Evolutionary conservation across 2,113 vertebrate genomes (phyloP).

Genomic region (Cygnus buccinator): DNA sequence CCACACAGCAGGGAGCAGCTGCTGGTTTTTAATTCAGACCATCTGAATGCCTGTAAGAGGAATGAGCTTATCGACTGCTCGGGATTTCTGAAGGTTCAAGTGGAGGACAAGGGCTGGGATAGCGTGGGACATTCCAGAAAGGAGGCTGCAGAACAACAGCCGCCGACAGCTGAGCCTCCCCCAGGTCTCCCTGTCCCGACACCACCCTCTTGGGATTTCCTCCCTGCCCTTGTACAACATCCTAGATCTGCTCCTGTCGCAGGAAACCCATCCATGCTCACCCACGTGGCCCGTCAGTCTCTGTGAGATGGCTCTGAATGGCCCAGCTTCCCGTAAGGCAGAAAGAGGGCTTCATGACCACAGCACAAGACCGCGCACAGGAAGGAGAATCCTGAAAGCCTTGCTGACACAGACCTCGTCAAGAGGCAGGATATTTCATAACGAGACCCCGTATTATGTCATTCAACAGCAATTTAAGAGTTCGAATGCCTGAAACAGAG

Average conservation of each 20-base stretch:
- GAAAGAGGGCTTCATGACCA: not conserved
- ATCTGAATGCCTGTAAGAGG: not conserved
- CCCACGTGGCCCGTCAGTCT: accelerated
- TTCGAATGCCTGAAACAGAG: not conserved
- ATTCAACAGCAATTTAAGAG: not conserved
- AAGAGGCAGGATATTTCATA: not conserved
- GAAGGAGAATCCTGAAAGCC: not conserved
- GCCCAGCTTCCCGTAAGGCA: not conserved
- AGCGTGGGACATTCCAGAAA: not conserved
- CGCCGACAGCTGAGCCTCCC: not conserved
- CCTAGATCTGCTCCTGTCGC: not conserved
- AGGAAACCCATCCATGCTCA: not conserved
- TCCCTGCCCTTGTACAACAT: not conserved
- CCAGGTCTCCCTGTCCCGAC: not conserved
- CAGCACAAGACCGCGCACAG: not conserved
- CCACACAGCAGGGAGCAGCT: not conserved
- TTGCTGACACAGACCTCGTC: not conserved
- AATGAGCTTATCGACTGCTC: not conserved
- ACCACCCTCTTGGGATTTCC: not conserved
- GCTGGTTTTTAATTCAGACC: not conserved
- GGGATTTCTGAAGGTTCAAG: not conserved
- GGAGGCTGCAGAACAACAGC: not conserved
- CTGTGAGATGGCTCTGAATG: accelerated
- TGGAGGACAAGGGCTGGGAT: not conserved
- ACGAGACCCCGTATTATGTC: not conserved